These are phyloP conservation scores for Morone saxatilis DNA, from an alignment of 2,113 vertebrate genomes.

Conservation along the genomic window DNA sequence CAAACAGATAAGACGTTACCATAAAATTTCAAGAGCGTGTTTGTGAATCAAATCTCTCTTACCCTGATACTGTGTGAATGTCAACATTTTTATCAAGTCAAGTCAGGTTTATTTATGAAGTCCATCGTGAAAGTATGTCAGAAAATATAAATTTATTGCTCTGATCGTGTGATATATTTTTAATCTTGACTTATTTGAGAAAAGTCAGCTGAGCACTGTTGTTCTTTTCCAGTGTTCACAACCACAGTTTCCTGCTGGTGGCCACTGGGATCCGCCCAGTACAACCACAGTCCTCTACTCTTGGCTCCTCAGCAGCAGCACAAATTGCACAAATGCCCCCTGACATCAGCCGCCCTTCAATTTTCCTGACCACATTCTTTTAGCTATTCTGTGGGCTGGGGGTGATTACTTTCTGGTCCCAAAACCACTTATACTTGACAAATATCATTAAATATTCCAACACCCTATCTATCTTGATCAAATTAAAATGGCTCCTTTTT, in stretches of 20 bases:
- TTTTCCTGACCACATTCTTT: constrained; percentile 3
- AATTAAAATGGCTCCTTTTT: constrained; percentile 44
- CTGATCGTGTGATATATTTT: too few species aligned
- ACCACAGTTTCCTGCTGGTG: constrained; percentile 2
- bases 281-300: constrained; percentile 2
- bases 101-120: constrained; percentile 7
- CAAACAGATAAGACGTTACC: constrained; percentile 4
- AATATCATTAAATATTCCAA: constrained; percentile 39
- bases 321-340: constrained; percentile 25
- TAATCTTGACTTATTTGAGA: background rate
- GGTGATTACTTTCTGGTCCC: constrained; percentile 24
- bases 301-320: background rate
- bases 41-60: constrained; percentile 2
- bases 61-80: background rate
- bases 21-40: background rate
- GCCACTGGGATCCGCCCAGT: background rate
- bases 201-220: background rate
- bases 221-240: constrained; percentile 12
- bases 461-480: constrained; percentile 42
- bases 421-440: constrained; percentile 25
- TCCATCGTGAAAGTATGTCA: background rate
- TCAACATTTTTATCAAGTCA: constrained; percentile 9
- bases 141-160: too few species aligned
- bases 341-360: constrained; percentile 21
- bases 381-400: background rate